Percentiles rank a stretch among this genome's conserved stretches.
Conservation (phyloP, 2,113 vertebrate species). For the Clarias batrachus region DNA sequence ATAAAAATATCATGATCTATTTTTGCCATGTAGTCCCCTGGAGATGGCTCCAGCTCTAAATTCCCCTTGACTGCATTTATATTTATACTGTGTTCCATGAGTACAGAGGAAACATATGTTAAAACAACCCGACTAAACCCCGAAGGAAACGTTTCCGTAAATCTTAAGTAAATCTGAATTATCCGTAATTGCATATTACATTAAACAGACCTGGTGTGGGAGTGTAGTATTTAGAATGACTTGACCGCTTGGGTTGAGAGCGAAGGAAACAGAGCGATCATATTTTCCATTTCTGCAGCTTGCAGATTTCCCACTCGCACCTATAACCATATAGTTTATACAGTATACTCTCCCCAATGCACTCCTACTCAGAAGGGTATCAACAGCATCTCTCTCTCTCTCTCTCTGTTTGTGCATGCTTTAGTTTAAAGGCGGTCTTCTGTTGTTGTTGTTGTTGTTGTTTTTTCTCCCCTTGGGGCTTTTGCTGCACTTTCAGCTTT, state of each 20-base stretch:
- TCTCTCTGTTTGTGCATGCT: background rate
- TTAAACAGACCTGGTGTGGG: background rate
- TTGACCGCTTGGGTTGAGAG: constrained; percentile 9
- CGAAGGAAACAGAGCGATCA: constrained; percentile 15
- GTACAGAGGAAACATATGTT: background rate
- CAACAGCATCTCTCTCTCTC: background rate
- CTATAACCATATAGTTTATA: constrained; percentile 7
- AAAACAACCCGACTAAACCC: background rate
- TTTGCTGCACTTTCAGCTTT: constrained; percentile 26
- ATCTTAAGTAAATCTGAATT: constrained; percentile 1
- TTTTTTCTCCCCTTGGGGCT: background rate
- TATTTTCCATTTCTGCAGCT: constrained; percentile 37
- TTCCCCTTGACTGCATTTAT: background rate
- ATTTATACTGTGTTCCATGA: background rate
- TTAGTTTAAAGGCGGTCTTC: constrained; percentile 2
- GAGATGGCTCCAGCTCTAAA: background rate
- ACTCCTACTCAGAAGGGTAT: constrained; percentile 23
- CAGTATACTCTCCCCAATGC: constrained; percentile 33
- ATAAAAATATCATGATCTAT: too few species aligned
- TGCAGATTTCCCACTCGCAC: constrained; percentile 38
- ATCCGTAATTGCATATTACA: constrained; percentile 8
- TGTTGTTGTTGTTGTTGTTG: background rate
- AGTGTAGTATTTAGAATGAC: background rate
- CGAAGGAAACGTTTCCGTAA: background rate
- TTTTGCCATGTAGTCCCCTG: too few species aligned